phyloP scores from a whole-genome alignment of 2,888 invertebrate species.

The Microctonus hyperodae region DNA sequence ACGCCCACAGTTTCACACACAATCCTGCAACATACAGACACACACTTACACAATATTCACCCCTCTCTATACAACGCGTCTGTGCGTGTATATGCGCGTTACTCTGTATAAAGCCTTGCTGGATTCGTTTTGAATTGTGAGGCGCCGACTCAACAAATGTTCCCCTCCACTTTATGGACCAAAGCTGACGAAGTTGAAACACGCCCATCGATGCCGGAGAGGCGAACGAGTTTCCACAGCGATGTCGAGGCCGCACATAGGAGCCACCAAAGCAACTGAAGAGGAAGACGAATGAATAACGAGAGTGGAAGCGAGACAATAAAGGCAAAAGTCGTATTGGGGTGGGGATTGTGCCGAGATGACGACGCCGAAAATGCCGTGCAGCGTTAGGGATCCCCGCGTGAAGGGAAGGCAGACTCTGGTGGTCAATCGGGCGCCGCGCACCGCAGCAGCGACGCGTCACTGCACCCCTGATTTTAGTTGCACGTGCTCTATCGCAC shows the following conservation, averaged over 20 bases:
- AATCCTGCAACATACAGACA: neutral
- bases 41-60: neutral
- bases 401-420: slow-evolving; percentile 59
- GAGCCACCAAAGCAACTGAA: slow-evolving; percentile 3
- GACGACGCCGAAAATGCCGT: slow-evolving; percentile 37
- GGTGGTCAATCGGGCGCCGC: slow-evolving; percentile 63
- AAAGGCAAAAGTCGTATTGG: slow-evolving; percentile 32
- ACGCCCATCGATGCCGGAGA: slow-evolving; percentile 14
- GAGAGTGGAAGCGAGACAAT: slow-evolving; percentile 28
- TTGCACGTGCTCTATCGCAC: slow-evolving; percentile 58
- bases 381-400: slow-evolving; percentile 41
- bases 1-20: slow-evolving; percentile 38
- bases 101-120: no score
- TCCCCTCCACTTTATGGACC: neutral
- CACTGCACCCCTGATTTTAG: slow-evolving; percentile 59
- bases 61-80: neutral
- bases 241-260: neutral
- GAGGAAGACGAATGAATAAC: slow-evolving; percentile 1
- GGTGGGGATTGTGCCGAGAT: slow-evolving; percentile 34
- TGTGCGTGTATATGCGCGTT: neutral
- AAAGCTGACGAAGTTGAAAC: slow-evolving; percentile 23
- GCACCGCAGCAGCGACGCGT: slow-evolving; percentile 61
- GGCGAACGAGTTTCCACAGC: neutral
- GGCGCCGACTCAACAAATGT: slow-evolving; percentile 15
- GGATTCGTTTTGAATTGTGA: neutral